phyloP scores from a whole-genome alignment of 1,140 invertebrate genomes.

The Pemphigus obesinymphae region DNA sequence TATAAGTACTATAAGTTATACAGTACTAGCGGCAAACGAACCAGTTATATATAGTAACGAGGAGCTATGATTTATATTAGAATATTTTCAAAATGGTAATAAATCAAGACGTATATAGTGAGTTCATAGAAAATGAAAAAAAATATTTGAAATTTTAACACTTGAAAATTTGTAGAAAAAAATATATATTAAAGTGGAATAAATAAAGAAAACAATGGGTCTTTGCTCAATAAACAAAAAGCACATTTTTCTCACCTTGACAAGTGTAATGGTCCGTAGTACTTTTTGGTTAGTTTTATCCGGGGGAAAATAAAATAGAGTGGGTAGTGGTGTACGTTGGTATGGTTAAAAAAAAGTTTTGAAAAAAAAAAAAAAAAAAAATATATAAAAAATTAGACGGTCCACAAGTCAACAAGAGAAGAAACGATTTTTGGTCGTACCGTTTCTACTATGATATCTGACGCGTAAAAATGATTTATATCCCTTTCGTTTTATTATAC shows the following conservation, averaged over 20 bases:
- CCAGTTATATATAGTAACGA: neutral
- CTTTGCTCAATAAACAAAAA: neutral
- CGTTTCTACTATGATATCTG: neutral
- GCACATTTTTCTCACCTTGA: neutral
- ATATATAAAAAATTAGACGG: neutral
- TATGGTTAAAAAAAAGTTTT: neutral
- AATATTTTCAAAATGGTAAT: neutral
- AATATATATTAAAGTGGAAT: neutral
- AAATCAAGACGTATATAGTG: neutral
- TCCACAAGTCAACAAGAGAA: neutral
- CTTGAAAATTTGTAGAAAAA: neutral
- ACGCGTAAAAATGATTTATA: neutral
- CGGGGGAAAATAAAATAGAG: neutral
- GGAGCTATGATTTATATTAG: neutral
- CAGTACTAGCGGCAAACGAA: neutral
- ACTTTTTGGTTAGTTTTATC: neutral
- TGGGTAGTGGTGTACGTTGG: neutral
- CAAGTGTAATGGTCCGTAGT: constrained; percentile 5
- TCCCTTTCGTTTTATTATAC: neutral
- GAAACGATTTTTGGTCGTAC: neutral
- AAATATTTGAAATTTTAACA: neutral
- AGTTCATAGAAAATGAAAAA: neutral
- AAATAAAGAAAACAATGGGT: neutral
- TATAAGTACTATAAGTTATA: no score
- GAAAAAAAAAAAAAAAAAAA: neutral